phyloP scores from a whole-genome alignment of 2,113 vertebrate species.

The Kryptolebias marmoratus region DNA sequence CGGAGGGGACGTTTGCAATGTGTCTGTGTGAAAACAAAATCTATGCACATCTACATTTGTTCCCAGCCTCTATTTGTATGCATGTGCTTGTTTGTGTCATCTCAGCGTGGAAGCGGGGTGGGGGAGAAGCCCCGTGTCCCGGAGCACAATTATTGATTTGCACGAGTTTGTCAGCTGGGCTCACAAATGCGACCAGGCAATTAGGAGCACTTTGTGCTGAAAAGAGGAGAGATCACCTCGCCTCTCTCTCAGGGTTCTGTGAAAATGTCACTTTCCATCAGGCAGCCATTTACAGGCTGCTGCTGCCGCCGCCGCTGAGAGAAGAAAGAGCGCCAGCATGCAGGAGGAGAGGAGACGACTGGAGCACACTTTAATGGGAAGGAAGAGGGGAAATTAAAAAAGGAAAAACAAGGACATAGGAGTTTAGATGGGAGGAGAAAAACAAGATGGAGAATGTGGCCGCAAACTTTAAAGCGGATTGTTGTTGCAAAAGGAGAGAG shows the following conservation, averaged over 20 bases:
- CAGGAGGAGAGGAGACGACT: slow-evolving; percentile 33
- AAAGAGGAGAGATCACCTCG: slow-evolving; percentile 73
- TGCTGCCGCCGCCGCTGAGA: slow-evolving; percentile 20
- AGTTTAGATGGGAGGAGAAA: background rate
- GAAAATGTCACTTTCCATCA: slow-evolving; percentile 83
- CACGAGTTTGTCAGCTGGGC: slow-evolving; percentile 75
- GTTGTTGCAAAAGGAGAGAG: too few relatives aligned
- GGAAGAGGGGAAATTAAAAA: background rate
- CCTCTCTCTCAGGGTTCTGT: slow-evolving; percentile 64
- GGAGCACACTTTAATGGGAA: slow-evolving; percentile 29
- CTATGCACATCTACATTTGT: slow-evolving; percentile 19
- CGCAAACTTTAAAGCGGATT: too few relatives aligned
- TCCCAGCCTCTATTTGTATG: slow-evolving; percentile 45
- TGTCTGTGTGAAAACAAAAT: background rate
- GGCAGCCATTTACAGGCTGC: slow-evolving; percentile 72
- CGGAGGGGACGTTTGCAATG: slow-evolving; percentile 9
- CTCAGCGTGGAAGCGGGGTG: slow-evolving; percentile 21
- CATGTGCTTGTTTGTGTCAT: slow-evolving; percentile 32
- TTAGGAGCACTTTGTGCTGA: slow-evolving; percentile 76
- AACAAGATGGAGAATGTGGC: too few relatives aligned
- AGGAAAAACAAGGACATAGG: background rate
- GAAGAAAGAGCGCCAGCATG: slow-evolving; percentile 31
- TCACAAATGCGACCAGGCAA: slow-evolving; percentile 77
- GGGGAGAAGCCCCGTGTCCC: slow-evolving; percentile 39
- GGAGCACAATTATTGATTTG: slow-evolving; percentile 78